phyloP scores from a whole-genome alignment of 2,113 vertebrate genomes.

The Rattus rattus region DNA sequence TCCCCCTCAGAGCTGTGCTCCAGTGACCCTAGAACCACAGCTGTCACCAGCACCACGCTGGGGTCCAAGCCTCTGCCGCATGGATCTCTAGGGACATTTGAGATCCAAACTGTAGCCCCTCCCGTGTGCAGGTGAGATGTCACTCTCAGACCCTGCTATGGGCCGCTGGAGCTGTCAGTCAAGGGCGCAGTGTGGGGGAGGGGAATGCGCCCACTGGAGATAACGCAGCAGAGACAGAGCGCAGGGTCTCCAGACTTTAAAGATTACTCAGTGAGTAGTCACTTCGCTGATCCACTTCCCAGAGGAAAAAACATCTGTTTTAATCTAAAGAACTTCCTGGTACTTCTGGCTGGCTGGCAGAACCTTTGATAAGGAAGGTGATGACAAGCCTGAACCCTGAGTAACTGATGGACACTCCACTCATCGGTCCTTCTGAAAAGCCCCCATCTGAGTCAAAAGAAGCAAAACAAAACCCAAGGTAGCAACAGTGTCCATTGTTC shows the following conservation, averaged over 20 bases:
- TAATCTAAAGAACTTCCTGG: background rate
- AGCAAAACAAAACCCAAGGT: background rate
- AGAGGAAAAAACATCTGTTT: background rate
- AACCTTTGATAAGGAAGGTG: background rate
- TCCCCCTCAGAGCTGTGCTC: no score
- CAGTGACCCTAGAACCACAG: background rate
- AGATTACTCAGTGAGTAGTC: no score
- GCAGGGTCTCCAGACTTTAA: background rate
- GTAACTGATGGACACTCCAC: fast-evolving
- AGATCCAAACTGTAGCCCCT: background rate
- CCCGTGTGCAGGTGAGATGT: background rate
- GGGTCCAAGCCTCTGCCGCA: background rate
- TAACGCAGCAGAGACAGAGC: background rate
- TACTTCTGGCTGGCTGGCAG: background rate
- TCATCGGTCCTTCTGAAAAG: background rate
- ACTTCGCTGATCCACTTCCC: background rate
- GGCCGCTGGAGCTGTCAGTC: background rate
- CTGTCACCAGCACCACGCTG: background rate
- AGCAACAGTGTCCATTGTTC: fast-evolving
- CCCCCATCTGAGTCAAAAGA: background rate
- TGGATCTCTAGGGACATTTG: background rate
- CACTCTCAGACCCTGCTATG: background rate
- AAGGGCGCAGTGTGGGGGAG: background rate
- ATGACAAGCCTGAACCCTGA: background rate
- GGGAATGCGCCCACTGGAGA: background rate